These are phyloP conservation scores for Nymphalis polychloros DNA, from an alignment of 2,888 invertebrate species.

Conservation along the genomic window DNA sequence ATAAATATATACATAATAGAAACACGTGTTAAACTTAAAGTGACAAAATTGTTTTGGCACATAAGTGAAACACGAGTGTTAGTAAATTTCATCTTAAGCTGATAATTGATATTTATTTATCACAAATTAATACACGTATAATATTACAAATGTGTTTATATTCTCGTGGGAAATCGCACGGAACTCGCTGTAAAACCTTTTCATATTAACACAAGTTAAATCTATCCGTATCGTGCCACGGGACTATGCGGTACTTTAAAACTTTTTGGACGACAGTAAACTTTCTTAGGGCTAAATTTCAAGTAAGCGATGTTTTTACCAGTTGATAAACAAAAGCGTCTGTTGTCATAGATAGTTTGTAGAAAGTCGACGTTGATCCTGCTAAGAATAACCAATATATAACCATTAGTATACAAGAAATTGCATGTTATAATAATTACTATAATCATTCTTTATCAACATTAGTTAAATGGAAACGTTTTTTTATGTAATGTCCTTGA, in stretches of 20 bases:
- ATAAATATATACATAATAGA: too few relatives aligned
- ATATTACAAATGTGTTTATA: slow-evolving; percentile 6
- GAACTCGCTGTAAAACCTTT: slow-evolving; percentile 16
- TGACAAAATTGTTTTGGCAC: too few relatives aligned
- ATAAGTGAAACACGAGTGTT: too few relatives aligned
- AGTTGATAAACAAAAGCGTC: not conserved
- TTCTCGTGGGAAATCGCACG: slow-evolving; percentile 15
- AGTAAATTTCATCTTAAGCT: too few relatives aligned
- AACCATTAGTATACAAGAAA: too few relatives aligned
- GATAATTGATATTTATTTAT: not conserved
- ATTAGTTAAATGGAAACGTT: too few relatives aligned
- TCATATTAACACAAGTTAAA: slow-evolving; percentile 45
- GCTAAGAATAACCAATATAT: too few relatives aligned
- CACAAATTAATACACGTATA: slow-evolving; percentile 3
- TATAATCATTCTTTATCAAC: too few relatives aligned
- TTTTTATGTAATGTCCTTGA: too few relatives aligned
- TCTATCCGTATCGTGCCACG: slow-evolving; percentile 27
- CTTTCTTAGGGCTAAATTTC: slow-evolving; percentile 28
- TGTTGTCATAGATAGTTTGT: not conserved
- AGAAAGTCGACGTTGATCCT: too few relatives aligned
- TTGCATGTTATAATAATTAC: too few relatives aligned
- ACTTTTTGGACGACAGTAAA: slow-evolving; percentile 68
- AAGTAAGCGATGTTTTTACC: not conserved
- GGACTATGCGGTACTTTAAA: slow-evolving; percentile 44
- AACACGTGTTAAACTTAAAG: too few relatives aligned